Evolutionary conservation across 2,797 vertebrate genomes (phyloP), one percentile per base, ranked within the genome.

Genomic region (Pangasius krempfi): DNA sequence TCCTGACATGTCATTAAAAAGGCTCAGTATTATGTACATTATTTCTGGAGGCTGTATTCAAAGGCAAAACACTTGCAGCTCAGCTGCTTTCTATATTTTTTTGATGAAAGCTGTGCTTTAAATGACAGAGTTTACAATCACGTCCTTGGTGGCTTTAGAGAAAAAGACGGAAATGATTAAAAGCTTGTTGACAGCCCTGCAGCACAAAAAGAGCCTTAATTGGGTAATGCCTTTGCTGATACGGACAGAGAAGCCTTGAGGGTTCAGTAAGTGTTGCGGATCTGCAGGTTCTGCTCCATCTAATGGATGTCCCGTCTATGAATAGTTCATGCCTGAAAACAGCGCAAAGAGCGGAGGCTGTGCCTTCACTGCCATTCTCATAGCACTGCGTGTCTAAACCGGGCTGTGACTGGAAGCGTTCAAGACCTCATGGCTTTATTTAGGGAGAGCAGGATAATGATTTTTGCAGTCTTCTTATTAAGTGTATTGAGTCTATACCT

Each of bases 231-330:
- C 60, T 78, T 76, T 88, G 75, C 89, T 87, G 85, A 86, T 68
- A 52, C n/a, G 9, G 84, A 72, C 81, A 81, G 86, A 88, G 73
- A 87, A 76, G 87, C 87, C 86, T 87, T 90, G 72, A 89, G 86
- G 84, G 64, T 88, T 89, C 70, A 62, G 82, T 72, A 86, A 91
- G 70, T 91, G 89, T 84, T 89, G 86, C 37, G 37, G 84, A 91
- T 75, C 83, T 88, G 60, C 33, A 82, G 86, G 86, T 88, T 84
- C 58, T 86, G 76, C 72, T 62, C 84, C 87, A 78, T 89, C 76
- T 90, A 75, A 89, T 85, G 54, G 58, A 88, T 88, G 58, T 47
- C 40, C 85, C 79, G 18, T 62, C 78, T 79, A 87, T 88, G 79
- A 89, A 84, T 86, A 89, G 88, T 87, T 72, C 54, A 87, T 85